A percentile compares a stretch with the other conserved stretches of the same genome.
These are phyloP conservation scores for Lordiphosa collinella DNA, from an alignment of 1,140 invertebrate genomes.

Conservation along the genomic window DNA sequence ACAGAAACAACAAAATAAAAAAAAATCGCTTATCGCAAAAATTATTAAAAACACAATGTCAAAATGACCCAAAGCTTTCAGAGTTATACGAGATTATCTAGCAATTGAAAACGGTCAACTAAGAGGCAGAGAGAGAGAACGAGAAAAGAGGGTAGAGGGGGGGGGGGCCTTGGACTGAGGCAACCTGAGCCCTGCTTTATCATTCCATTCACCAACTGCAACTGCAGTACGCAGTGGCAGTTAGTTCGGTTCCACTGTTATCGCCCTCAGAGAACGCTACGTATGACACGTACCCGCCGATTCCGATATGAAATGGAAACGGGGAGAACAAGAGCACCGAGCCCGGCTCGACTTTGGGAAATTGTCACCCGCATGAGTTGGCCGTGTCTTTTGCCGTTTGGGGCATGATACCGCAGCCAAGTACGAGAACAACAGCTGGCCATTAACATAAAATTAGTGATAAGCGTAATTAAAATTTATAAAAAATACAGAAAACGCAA, in stretches of 20 bases:
- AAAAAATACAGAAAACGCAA: constrained; percentile 36
- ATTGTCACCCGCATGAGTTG: constrained; percentile 5
- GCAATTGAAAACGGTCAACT: constrained; percentile 37
- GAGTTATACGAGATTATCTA: constrained; percentile 48
- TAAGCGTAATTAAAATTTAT: constrained; percentile 71
- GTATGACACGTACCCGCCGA: constrained; percentile 55
- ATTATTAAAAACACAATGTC: constrained; percentile 73
- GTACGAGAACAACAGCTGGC: constrained; percentile 46
- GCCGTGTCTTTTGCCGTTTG: constrained; percentile 25
- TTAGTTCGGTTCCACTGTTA: constrained; percentile 1
- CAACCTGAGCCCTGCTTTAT: constrained; percentile 51
- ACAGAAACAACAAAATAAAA: constrained; percentile 41
- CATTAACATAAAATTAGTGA: constrained; percentile 75
- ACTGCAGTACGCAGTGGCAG: constrained; percentile 33
- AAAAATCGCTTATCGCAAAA: constrained; percentile 50
- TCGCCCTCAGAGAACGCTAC: constrained; percentile 11
- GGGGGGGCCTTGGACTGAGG: constrained; percentile 28
- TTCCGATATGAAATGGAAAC: constrained; percentile 28
- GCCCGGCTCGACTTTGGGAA: too few relatives aligned
- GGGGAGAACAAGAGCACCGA: too few relatives aligned
- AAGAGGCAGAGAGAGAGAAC: neutral
- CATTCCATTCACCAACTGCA: constrained; percentile 36
- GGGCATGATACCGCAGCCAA: constrained; percentile 1
- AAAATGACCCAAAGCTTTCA: constrained; percentile 55
- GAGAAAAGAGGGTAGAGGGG: neutral